Percentiles rank a stretch among this genome's conserved stretches.
Evolutionary conservation across 2,888 invertebrate genomes (phyloP).

Genomic region (Alitta virens): DNA sequence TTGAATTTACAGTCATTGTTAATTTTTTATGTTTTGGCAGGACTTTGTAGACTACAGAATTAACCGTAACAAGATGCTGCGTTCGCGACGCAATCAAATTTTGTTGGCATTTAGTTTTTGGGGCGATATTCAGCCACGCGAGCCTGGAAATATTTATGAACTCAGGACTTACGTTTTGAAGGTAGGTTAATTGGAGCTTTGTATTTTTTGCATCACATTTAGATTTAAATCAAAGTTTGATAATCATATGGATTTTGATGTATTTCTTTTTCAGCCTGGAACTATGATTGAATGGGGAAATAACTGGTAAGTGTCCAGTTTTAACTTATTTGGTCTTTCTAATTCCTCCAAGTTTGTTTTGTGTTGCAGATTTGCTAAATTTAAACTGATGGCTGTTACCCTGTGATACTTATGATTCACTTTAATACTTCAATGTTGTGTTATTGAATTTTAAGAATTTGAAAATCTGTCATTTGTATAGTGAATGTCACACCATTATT

Average conservation of each 20-base stretch:
- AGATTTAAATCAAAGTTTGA: background rate
- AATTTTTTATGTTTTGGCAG: slow-evolving; percentile 30
- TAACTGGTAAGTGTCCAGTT: slow-evolving; percentile 68
- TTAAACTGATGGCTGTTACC: too few relatives aligned
- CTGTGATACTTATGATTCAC: too few relatives aligned
- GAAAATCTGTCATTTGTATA: too few relatives aligned
- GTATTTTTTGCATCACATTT: too few relatives aligned
- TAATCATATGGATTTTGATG: background rate
- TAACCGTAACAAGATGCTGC: slow-evolving; percentile 59
- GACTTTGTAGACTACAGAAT: slow-evolving; percentile 49
- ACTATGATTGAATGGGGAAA: slow-evolving; percentile 99
- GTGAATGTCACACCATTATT: too few relatives aligned
- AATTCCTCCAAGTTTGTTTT: too few relatives aligned
- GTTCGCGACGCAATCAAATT: slow-evolving; percentile 89
- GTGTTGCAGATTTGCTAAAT: too few relatives aligned
- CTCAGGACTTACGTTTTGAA: slow-evolving; percentile 88
- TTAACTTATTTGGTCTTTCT: background rate
- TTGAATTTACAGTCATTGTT: background rate
- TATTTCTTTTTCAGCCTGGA: slow-evolving; percentile 67
- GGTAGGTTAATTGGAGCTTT: slow-evolving; percentile 39
- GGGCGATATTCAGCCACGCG: slow-evolving; percentile 75
- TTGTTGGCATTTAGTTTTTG: slow-evolving; percentile 95
- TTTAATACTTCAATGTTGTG: too few relatives aligned
- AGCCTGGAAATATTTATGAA: slow-evolving; percentile 84
- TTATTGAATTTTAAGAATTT: too few relatives aligned